These are phyloP conservation scores for Eupithecia abbreviata DNA, from an alignment of 2,888 invertebrate genomes.

Conservation along the genomic window DNA sequence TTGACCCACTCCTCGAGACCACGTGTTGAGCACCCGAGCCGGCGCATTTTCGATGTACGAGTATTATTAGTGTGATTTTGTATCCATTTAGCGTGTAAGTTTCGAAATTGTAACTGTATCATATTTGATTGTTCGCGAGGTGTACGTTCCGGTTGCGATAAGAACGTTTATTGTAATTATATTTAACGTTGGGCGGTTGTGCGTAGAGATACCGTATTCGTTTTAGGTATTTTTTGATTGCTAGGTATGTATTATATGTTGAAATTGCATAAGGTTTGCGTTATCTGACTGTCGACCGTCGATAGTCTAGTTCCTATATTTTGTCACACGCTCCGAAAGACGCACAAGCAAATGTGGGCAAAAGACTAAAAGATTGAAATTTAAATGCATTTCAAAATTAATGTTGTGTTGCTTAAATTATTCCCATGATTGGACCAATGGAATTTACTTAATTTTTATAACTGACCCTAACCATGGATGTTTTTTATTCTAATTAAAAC, in stretches of 20 bases:
- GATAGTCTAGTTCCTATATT: conserved; percentile 63
- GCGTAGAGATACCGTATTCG: conserved; percentile 61
- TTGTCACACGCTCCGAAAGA: conserved; percentile 50
- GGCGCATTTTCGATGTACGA: conserved; percentile 61
- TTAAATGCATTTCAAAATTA: conserved; percentile 15
- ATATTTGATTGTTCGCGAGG: conserved; percentile 63
- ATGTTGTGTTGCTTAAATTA: background rate
- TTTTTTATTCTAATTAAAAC: background rate
- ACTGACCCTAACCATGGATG: conserved; percentile 1
- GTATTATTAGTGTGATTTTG: conserved; percentile 82
- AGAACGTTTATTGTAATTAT: conserved; percentile 67
- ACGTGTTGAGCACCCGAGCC: conserved; percentile 61
- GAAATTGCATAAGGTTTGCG: conserved; percentile 34
- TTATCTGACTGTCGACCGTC: conserved; percentile 42
- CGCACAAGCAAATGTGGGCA: conserved; percentile 58
- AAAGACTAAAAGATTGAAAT: conserved; percentile 27
- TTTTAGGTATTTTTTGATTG: conserved; percentile 45
- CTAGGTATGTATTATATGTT: conserved; percentile 44
- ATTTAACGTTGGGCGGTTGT: conserved; percentile 73
- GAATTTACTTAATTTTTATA: conserved; percentile 12
- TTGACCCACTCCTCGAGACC: conserved; percentile 76
- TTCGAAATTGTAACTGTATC: conserved; percentile 80
- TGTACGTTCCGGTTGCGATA: conserved; percentile 57
- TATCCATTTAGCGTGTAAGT: conserved; percentile 78
- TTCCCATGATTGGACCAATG: conserved; percentile 7